A percentile compares a stretch with the other conserved stretches of the same genome.
These are phyloP conservation scores for Andrena flavipes DNA, from an alignment of 2,888 invertebrate genomes.

Conservation along the genomic window DNA sequence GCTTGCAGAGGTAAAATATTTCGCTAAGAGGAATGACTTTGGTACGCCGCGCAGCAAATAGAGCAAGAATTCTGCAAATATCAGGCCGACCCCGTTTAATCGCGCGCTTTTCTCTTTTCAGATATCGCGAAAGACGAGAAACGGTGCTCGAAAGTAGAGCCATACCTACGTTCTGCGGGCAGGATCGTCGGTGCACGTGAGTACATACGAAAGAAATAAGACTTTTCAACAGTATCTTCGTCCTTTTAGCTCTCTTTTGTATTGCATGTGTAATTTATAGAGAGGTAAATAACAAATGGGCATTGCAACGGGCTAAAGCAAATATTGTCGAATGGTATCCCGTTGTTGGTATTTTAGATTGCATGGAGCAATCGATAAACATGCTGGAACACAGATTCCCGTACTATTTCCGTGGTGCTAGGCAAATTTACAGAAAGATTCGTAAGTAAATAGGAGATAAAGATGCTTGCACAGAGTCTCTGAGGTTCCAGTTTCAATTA, in stretches of 20 bases:
- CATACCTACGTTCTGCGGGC: constrained; percentile 89
- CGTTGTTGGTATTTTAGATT: constrained; percentile 87
- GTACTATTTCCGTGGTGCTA: constrained; percentile 87
- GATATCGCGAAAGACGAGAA: constrained; percentile 81
- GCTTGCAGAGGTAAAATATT: constrained; percentile 85
- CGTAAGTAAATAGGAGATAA: constrained; percentile 83
- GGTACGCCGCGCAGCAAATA: not conserved
- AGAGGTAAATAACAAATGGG: constrained; percentile 86
- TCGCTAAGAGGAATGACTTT: not conserved
- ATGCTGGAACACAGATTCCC: constrained; percentile 86
- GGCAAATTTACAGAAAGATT: constrained; percentile 85
- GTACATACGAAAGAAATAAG: constrained; percentile 71
- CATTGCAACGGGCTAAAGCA: constrained; percentile 86
- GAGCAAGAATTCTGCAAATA: not conserved
- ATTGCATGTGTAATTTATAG: constrained; percentile 76
- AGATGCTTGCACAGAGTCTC: not conserved
- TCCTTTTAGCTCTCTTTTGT: not conserved
- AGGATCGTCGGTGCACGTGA: constrained; percentile 87
- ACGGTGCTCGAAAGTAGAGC: constrained; percentile 84
- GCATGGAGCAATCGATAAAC: constrained; percentile 86
- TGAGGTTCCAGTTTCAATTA: not conserved
- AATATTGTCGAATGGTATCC: constrained; percentile 87
- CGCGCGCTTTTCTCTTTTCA: constrained; percentile 40
- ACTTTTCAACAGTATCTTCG: not conserved
- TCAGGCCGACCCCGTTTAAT: not conserved